A percentile compares a stretch with the other conserved stretches of the same genome.
Conservation (phyloP, 1,140 invertebrate genomes). For the Rhagoletis zephyria region DNA sequence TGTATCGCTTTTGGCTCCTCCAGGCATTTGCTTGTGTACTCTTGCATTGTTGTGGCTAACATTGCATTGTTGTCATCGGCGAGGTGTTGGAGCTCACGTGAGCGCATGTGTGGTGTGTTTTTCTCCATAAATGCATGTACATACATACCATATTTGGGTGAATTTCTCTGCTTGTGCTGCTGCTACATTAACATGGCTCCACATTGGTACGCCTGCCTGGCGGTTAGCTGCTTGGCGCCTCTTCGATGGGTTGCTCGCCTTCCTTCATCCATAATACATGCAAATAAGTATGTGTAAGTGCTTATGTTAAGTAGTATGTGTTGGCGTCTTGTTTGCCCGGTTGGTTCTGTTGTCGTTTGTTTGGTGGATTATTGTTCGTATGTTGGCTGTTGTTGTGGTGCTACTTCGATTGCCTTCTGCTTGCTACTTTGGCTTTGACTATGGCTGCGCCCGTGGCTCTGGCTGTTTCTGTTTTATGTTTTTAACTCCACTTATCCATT, state of each 20-base stretch:
- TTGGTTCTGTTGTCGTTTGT: constrained; percentile 44
- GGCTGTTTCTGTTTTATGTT: constrained; percentile 18
- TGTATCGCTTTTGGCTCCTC: not conserved
- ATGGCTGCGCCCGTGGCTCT: no score
- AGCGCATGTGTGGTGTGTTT: constrained; percentile 38
- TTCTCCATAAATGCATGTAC: no score
- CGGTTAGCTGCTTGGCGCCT: not conserved
- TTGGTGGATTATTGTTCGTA: constrained; percentile 48
- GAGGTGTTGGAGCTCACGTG: not conserved
- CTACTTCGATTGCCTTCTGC: constrained; percentile 17
- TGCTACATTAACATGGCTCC: not conserved
- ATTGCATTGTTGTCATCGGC: not conserved
- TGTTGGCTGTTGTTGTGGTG: constrained; percentile 22
- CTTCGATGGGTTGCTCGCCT: not conserved
- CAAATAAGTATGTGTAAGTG: no score
- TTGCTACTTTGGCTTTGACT: no score
- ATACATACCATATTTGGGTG: constrained; percentile 45
- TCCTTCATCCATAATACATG: not conserved
- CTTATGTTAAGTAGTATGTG: constrained; percentile 3
- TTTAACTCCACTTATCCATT: constrained; percentile 30
- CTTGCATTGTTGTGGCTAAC: constrained; percentile 2
- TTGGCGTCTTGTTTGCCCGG: constrained; percentile 30
- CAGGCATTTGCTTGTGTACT: constrained; percentile 7
- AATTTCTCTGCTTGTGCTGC: no score
- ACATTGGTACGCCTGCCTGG: not conserved